These are phyloP conservation scores for Drosophila paramelanica DNA, from an alignment of 2,888 invertebrate species.

Conservation along the genomic window DNA sequence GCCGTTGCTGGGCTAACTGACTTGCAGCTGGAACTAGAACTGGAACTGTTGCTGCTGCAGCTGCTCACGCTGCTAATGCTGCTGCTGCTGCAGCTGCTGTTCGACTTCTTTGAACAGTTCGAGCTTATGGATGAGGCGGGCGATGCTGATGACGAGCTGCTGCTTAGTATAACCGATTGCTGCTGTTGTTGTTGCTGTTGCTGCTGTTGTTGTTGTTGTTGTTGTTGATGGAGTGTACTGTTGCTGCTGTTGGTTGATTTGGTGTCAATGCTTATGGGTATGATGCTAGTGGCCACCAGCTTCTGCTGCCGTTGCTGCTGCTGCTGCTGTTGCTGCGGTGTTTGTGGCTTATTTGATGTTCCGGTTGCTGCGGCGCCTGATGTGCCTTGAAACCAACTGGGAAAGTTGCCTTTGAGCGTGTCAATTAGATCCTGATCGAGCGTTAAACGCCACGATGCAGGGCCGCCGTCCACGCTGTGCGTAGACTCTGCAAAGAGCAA, in stretches of 20 bases:
- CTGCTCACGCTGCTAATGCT: slow-evolving; percentile 56
- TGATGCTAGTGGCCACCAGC: slow-evolving; percentile 60
- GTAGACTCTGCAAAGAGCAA: slow-evolving; percentile 88
- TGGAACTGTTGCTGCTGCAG: slow-evolving; percentile 60
- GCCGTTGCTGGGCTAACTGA: slow-evolving; percentile 58
- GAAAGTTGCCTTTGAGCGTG: slow-evolving; percentile 96
- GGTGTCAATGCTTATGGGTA: slow-evolving; percentile 71
- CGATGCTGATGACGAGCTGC: slow-evolving; percentile 77
- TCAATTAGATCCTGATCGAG: slow-evolving; percentile 96
- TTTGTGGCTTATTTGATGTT: slow-evolving; percentile 43
- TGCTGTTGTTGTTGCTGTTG: slow-evolving; percentile 48
- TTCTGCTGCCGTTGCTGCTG: slow-evolving; percentile 52
- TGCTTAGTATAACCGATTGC: slow-evolving; percentile 63
- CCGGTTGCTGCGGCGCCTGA: slow-evolving; percentile 45
- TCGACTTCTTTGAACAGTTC: slow-evolving; percentile 80
- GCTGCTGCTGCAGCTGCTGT: slow-evolving; percentile 68
- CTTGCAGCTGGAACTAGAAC: slow-evolving; percentile 55
- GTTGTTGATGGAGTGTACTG: slow-evolving; percentile 75
- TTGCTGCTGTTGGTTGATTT: slow-evolving; percentile 63
- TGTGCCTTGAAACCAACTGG: slow-evolving; percentile 93
- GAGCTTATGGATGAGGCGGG: slow-evolving; percentile 82
- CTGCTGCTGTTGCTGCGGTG: slow-evolving; percentile 73
- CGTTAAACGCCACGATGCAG: slow-evolving; percentile 95
- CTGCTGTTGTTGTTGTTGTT: slow-evolving; percentile 53
- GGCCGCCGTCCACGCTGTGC: slow-evolving; percentile 90